A percentile compares a stretch with the other conserved stretches of the same genome.
Conservation (phyloP, 1,140 invertebrate genomes). For the Scaptomyza hsui region DNA sequence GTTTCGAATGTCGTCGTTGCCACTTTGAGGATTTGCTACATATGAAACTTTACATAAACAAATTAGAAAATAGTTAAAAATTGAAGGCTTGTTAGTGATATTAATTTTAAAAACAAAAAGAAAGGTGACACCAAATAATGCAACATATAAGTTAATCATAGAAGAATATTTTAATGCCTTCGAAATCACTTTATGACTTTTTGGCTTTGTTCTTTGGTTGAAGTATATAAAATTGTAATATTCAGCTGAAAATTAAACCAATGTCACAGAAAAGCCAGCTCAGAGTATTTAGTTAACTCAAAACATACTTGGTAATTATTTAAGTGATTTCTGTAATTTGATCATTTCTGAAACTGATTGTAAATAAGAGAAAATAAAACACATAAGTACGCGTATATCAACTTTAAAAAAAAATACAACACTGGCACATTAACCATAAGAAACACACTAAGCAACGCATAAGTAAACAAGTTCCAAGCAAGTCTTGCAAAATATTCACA, state of each 20-base stretch:
- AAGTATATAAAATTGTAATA: too few relatives aligned
- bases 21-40: not conserved
- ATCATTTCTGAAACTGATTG: constrained; percentile 35
- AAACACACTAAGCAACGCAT: constrained; percentile 38
- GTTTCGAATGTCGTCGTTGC: not conserved
- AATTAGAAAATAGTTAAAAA: constrained; percentile 12
- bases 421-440: constrained; percentile 37
- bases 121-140: constrained; percentile 1
- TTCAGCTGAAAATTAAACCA: too few relatives aligned
- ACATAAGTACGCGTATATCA: constrained; percentile 26
- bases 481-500: constrained; percentile 48
- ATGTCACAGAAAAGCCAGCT: too few relatives aligned
- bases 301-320: constrained; percentile 1
- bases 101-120: constrained; percentile 66
- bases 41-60: constrained; percentile 3
- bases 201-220: not conserved
- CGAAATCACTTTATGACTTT: not conserved
- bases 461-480: constrained; percentile 70
- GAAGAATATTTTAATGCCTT: constrained; percentile 7
- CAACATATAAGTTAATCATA: constrained; percentile 1
- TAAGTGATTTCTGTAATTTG: constrained; percentile 19
- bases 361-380: constrained; percentile 32
- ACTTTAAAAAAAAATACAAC: constrained; percentile 17
- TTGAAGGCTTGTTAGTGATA: constrained; percentile 76
- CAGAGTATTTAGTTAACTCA: constrained; percentile 13